Evolutionary conservation across 2,888 invertebrate species (phyloP), one percentile per base, ranked within the genome.

Genomic region (Xestia sexstrigata): DNA sequence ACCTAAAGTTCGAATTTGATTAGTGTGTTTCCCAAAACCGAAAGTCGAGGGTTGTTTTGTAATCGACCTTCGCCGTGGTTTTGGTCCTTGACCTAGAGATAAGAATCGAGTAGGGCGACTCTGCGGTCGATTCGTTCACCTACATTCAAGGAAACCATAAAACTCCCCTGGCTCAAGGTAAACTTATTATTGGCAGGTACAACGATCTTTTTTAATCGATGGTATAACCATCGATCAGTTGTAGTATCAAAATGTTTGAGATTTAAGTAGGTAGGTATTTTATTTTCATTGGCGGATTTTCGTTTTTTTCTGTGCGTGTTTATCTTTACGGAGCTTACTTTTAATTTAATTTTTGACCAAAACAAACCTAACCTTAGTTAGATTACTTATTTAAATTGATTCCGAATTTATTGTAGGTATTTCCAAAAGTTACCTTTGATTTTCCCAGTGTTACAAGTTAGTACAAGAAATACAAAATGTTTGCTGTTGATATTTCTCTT

Each of bases 91-190:
- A 84, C 74, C 82, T 55, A 75, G 42, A 78, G 82, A 78, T 85
- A 83, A 84, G 58, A 78, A 79, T 84, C 83, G 79, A 65, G 26
- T 69, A 55, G 47, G 39, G n/a, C n/a, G n/a, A 11, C 60, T 63
- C n/a, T 8, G 87, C 88, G 90, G 86, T 82, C 83, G 82, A 81
- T 83, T 79, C 70, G 75, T 84, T 89, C 85, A 89, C 89, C 88
- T 85, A 88, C 89, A 82, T 87, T 83, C 85, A 85, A 88, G 89
- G 94, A 94, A 78, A 47, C 94, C 94, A 89, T 94, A 93, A 90
- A 92, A 91, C 79, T 75, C 86, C 87, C 85, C 82, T 79, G 81
- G 70, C 76, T 77, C 65, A 71, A 76, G 65, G 78, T 78, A 70
- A 72, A 63, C 35, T 42, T 76, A 75, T 66, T 74, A 75, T 70